phyloP scores from a whole-genome alignment of 2,888 invertebrate species.

The Scaptomyza polygonia region DNA sequence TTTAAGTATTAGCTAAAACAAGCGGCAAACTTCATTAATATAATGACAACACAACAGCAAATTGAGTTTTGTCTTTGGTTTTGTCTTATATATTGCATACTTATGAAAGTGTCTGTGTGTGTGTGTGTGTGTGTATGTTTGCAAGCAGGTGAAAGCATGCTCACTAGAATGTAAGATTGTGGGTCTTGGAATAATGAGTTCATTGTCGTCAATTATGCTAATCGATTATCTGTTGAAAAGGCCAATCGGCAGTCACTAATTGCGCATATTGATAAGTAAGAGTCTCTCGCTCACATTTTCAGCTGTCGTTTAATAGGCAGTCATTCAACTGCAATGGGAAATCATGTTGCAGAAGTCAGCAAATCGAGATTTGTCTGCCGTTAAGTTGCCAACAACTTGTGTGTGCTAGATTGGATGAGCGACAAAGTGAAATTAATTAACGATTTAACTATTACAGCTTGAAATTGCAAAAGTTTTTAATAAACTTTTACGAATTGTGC shows the following conservation, averaged over 20 bases:
- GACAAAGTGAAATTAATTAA: slow-evolving; percentile 62
- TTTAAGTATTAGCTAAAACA: slow-evolving; percentile 58
- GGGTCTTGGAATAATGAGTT: slow-evolving; percentile 39
- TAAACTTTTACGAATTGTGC: slow-evolving; percentile 56
- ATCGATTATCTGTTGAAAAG: slow-evolving; percentile 65
- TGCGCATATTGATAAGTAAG: slow-evolving; percentile 57
- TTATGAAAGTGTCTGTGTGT: too few relatives aligned
- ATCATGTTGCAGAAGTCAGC: slow-evolving; percentile 14
- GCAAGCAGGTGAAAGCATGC: not conserved
- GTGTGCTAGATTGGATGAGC: slow-evolving; percentile 9
- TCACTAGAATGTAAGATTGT: not conserved
- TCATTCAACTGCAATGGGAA: slow-evolving; percentile 21
- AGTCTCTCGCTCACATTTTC: slow-evolving; percentile 8
- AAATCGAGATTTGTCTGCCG: slow-evolving; percentile 22
- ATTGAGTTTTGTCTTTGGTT: slow-evolving; percentile 51
- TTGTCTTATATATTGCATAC: slow-evolving; percentile 50
- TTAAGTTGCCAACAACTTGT: slow-evolving; percentile 23
- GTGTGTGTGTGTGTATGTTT: too few relatives aligned
- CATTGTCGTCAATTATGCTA: slow-evolving; percentile 67
- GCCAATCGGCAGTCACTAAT: slow-evolving; percentile 67
- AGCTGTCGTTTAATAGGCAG: slow-evolving; percentile 24
- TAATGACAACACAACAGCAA: slow-evolving; percentile 70
- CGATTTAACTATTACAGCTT: slow-evolving; percentile 45
- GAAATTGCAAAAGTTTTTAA: slow-evolving; percentile 72
- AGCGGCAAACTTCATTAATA: slow-evolving; percentile 57